Evolutionary conservation across 1,140 invertebrate species (phyloP).

Genomic region (Macrobrachium nipponense): DNA sequence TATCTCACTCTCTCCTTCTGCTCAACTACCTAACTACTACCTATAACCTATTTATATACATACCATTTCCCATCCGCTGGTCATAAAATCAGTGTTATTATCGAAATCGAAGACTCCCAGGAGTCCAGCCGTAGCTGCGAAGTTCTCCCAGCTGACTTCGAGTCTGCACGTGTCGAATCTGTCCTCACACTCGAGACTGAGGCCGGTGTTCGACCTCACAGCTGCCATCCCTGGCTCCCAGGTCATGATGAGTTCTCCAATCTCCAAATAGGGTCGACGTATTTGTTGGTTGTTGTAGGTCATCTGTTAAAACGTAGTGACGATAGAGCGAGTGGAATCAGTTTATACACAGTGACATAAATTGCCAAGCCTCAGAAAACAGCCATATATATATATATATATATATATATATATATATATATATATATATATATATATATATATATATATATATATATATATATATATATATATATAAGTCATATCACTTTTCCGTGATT

Average conservation of each 20-base stretch:
- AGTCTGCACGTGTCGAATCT: slow-evolving; percentile 41
- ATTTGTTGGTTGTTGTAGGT: slow-evolving; percentile 35
- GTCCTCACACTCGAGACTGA: slow-evolving; percentile 44
- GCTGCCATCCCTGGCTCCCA: not conserved
- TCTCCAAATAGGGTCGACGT: slow-evolving; percentile 26
- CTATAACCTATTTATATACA: slow-evolving; percentile 4
- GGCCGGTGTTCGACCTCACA: slow-evolving; percentile 22
- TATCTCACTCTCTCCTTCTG: no score
- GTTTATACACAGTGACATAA: no score
- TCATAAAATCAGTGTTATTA: slow-evolving; percentile 61
- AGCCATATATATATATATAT: no score
- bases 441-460: not conserved
- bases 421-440: no score
- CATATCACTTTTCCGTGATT: no score
- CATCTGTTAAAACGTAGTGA: slow-evolving; percentile 22
- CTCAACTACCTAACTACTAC: not conserved
- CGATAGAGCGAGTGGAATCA: no score
- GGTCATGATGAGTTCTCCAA: slow-evolving; percentile 3
- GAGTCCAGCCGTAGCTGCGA: slow-evolving; percentile 57
- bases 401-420: no score
- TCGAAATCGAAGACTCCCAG: slow-evolving; percentile 62
- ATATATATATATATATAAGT: not conserved
- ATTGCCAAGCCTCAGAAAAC: no score
- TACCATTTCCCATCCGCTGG: slow-evolving; percentile 62
- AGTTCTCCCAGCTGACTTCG: slow-evolving; percentile 30